Percentiles rank a stretch among this genome's conserved stretches.
phyloP scores from a whole-genome alignment of 2,888 invertebrate genomes.

The Acleris holmiana region DNA sequence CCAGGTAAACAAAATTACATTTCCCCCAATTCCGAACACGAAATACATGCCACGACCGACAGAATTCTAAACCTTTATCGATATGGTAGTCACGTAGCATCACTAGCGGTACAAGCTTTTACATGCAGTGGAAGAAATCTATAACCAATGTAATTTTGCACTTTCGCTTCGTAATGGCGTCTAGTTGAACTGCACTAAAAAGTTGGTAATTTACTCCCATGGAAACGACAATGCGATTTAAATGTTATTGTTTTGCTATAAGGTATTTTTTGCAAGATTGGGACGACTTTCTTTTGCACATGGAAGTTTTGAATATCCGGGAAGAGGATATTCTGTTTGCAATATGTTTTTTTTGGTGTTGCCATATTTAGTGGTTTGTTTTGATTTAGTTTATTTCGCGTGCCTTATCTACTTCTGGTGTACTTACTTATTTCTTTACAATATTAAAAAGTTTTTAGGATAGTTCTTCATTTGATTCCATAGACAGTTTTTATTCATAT shows the following conservation, averaged over 20 bases:
- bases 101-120: constrained; percentile 53
- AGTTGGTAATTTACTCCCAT: constrained; percentile 31
- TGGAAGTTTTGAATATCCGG: constrained; percentile 7
- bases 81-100: constrained; percentile 62
- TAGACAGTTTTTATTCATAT: too few species aligned
- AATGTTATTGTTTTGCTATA: constrained; percentile 39
- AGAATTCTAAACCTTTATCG: constrained; percentile 54
- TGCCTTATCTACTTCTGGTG: too few species aligned
- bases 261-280: constrained; percentile 20
- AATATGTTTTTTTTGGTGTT: not conserved
- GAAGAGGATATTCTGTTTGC: not conserved
- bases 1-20: constrained; percentile 27
- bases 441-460: too few species aligned
- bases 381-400: not conserved
- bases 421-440: too few species aligned
- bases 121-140: constrained; percentile 4
- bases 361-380: not conserved
- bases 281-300: constrained; percentile 18
- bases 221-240: constrained; percentile 38
- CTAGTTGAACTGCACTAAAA: constrained; percentile 7
- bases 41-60: constrained; percentile 55
- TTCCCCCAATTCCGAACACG: constrained; percentile 56
- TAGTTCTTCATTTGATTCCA: too few species aligned
- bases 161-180: constrained; percentile 1
- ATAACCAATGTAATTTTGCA: not conserved